phyloP scores from a whole-genome alignment of 2,888 invertebrate genomes.

The Leptinotarsa haldemani region DNA sequence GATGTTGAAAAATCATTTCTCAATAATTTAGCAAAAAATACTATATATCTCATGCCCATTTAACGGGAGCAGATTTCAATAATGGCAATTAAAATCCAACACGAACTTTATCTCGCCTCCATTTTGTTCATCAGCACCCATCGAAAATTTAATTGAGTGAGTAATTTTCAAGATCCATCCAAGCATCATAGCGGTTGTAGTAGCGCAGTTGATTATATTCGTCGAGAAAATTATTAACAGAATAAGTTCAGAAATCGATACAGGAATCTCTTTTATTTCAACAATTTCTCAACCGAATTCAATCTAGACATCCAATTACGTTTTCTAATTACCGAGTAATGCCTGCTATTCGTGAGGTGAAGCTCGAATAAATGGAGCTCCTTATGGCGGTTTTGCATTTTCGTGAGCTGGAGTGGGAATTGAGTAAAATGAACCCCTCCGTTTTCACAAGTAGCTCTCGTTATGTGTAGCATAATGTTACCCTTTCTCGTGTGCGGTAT shows the following conservation, averaged over 20 bases:
- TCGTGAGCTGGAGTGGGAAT: conserved; percentile 14
- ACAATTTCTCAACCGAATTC: conserved; percentile 21
- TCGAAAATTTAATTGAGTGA: conserved; percentile 8
- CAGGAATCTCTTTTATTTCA: conserved; percentile 11
- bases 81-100: background rate
- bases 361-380: conserved; percentile 22
- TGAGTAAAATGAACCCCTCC: conserved; percentile 18
- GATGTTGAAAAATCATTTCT: too few species aligned
- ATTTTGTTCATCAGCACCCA: background rate
- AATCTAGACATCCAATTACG: conserved; percentile 19
- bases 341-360: conserved; percentile 18
- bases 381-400: conserved; percentile 13
- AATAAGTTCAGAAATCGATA: conserved; percentile 15
- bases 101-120: background rate
- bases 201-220: background rate
- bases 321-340: conserved; percentile 17
- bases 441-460: conserved; percentile 6
- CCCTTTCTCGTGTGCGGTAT: background rate
- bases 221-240: conserved; percentile 2
- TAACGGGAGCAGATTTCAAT: background rate
- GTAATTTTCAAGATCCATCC: background rate
- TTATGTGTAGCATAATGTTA: conserved; percentile 5
- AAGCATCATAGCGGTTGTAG: background rate
- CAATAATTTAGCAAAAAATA: too few species aligned
- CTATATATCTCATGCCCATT: background rate